phyloP scores from a whole-genome alignment of 1,140 invertebrate species.

The Aricia agestis region DNA sequence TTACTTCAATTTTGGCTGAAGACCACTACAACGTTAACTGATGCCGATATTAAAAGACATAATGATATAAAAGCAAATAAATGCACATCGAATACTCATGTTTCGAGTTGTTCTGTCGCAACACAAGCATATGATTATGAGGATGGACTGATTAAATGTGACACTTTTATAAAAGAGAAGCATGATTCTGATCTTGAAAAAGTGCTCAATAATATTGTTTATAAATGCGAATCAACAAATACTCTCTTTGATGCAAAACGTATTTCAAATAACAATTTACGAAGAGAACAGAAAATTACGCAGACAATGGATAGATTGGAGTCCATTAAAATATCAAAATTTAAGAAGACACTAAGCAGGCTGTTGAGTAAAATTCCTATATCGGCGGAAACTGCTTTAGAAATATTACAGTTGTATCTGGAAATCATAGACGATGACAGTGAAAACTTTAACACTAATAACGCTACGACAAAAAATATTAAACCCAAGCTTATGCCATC shows the following conservation, averaged over 20 bases:
- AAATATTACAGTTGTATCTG: slow-evolving; percentile 55
- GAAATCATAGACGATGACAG: slow-evolving; percentile 42
- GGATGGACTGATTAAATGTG: neutral
- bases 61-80: slow-evolving; percentile 22
- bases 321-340: slow-evolving; percentile 45
- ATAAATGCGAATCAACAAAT: slow-evolving; percentile 46
- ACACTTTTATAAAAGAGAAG: slow-evolving; percentile 44
- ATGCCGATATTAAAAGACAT: neutral
- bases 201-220: slow-evolving; percentile 59
- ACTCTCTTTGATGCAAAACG: slow-evolving; percentile 39
- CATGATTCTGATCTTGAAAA: slow-evolving; percentile 56
- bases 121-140: neutral
- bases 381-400: slow-evolving; percentile 48
- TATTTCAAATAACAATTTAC: slow-evolving; percentile 49
- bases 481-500: too few species aligned
- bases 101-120: slow-evolving; percentile 14
- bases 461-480: too few species aligned
- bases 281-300: slow-evolving; percentile 41
- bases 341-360: slow-evolving; percentile 53
- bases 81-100: slow-evolving; percentile 17
- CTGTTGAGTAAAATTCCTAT: slow-evolving; percentile 49
- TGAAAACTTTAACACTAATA: neutral
- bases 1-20: slow-evolving; percentile 58
- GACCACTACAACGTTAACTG: slow-evolving; percentile 27
- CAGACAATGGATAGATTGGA: slow-evolving; percentile 24